Conservation (phyloP, 2,888 invertebrate species). For the Anoncus sp. region DNA sequence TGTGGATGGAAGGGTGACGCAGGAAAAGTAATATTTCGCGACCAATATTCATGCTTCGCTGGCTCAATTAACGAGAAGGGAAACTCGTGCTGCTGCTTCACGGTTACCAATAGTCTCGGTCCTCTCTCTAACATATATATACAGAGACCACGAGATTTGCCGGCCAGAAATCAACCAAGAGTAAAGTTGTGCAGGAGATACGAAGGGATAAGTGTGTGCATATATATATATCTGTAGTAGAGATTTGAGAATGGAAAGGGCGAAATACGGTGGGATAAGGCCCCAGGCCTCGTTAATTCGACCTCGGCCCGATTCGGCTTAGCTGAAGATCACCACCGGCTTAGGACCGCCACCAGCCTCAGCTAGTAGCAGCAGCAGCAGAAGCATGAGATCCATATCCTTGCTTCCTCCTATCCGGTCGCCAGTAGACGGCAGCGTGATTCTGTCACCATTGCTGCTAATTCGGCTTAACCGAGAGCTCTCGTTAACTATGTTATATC, state of each 20-base stretch:
- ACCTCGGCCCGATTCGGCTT: conserved; percentile 69
- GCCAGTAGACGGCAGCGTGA: conserved; percentile 50
- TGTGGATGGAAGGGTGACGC: not conserved
- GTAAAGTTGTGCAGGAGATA: conserved; percentile 52
- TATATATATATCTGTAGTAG: not conserved
- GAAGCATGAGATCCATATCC: conserved; percentile 40
- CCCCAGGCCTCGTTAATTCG: conserved; percentile 67
- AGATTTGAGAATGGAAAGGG: conserved; percentile 47
- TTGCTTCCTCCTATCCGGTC: conserved; percentile 43
- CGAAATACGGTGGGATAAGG: conserved; percentile 54
- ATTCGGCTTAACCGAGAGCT: conserved; percentile 79
- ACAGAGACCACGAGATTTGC: conserved; percentile 43
- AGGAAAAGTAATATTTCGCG: conserved; percentile 54
- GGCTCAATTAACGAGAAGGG: conserved; percentile 59
- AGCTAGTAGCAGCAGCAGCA: conserved; percentile 8
- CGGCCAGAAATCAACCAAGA: conserved; percentile 51
- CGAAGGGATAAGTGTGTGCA: not conserved
- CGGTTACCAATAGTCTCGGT: conserved; percentile 14
- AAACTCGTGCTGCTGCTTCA: conserved; percentile 34
- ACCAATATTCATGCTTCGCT: conserved; percentile 59
- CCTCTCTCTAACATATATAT: not conserved
- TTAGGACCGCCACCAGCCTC: conserved; percentile 64
- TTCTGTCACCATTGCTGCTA: conserved; percentile 66
- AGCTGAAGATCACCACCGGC: conserved; percentile 73
- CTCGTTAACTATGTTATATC: conserved; percentile 79